Percentiles rank a stretch among this genome's conserved stretches.
Evolutionary conservation across 2,797 vertebrate species (phyloP).

Genomic region (Cetoscarus ocellatus): DNA sequence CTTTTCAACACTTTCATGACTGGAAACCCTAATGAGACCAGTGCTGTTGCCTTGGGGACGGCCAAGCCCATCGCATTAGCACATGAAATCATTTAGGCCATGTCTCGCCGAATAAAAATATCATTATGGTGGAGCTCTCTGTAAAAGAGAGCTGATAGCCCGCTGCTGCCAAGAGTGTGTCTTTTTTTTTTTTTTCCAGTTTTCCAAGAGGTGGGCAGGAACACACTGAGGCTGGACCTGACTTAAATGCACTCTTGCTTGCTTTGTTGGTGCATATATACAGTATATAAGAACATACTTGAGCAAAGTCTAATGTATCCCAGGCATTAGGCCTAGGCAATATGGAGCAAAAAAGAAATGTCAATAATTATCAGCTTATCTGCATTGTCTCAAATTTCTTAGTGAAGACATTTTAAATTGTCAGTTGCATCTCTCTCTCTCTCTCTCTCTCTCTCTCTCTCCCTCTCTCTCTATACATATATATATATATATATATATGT

Average conservation of each 20-base stretch:
- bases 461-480: too few relatives aligned
- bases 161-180: constrained; percentile 16
- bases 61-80: constrained; percentile 69
- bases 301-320: neutral
- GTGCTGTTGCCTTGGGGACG: constrained; percentile 67
- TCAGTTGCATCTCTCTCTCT: too few relatives aligned
- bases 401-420: too few relatives aligned
- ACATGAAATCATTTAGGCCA: constrained; percentile 75
- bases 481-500: too few relatives aligned
- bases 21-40: constrained; percentile 77
- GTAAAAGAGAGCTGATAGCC: constrained; percentile 39
- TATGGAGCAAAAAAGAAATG: too few relatives aligned
- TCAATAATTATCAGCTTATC: too few relatives aligned
- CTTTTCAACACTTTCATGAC: constrained; percentile 72
- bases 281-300: neutral
- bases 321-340: too few relatives aligned
- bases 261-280: constrained; percentile 2
- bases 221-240: constrained; percentile 3
- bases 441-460: too few relatives aligned
- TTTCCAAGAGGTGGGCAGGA: neutral
- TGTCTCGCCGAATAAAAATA: constrained; percentile 71
- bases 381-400: too few relatives aligned
- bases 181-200: constrained; percentile 12
- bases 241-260: constrained; percentile 11
- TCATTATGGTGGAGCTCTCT: constrained; percentile 57